Base-by-base conservation (phyloP, 2,113 vertebrate genomes). In the Oncorhynchus kisutch region DNA sequence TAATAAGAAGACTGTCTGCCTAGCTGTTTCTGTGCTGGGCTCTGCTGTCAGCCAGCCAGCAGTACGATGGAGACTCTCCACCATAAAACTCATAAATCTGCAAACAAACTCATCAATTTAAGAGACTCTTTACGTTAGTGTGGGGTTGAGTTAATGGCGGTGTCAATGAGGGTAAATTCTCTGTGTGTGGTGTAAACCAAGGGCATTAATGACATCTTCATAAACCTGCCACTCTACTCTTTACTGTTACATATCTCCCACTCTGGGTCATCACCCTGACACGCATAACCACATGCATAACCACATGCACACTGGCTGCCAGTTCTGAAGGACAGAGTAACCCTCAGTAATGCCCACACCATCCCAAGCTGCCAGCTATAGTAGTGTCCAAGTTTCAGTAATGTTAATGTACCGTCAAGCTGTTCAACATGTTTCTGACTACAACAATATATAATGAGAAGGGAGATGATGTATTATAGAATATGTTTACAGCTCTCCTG, bases 181-280 rank as follows among this genome's bases (percentile, higher is more conserved):
- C 39, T 39, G 7, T 9, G 39, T 39, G 39, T 39, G 39, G 39
- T 45, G 39, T 45, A 77, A 70, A 65, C 74, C 57, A 76, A 81
- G 65, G 76, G 75, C 57, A 76, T 79, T 77, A 81, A 85, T 75
- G 59, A 80, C 70, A 67, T 73, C 77, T 77, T 78, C 70, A 79
- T 85, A 77, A 84, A 79, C 39, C 48, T 14, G 8, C 65, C 54
- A 71, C 59, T 45, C 39, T 45, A 45, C 39, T 45, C 39, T 45
- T 39, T 39, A 39, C 39, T 39, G n/a, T 80, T 71, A 39, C 48
- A 12, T 68, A 66, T 67, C 20, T 75, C 76, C 57, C 31, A 31
- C 51, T 27, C 29, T 45, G 60, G 69, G 64, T 72, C 64, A 24
- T 62, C 79, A 67, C 39, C 39, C 39, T 45, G 39, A 45, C 9